These are phyloP conservation scores for Champsocephalus esox DNA, from an alignment of 2,797 vertebrate species.

Conservation along the genomic window DNA sequence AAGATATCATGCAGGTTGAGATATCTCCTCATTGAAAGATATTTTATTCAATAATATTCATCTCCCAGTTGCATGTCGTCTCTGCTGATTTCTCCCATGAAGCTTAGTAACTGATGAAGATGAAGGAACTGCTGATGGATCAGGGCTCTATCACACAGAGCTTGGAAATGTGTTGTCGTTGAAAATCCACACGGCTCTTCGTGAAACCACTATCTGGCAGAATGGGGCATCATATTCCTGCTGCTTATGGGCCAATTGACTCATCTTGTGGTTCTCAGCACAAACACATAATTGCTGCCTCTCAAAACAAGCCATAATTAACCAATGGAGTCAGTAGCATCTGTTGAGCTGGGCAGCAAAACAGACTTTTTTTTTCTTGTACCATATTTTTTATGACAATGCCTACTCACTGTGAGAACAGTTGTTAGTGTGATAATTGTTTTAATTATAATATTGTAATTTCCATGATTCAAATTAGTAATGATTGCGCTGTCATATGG, in stretches of 20 bases:
- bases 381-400: slow-evolving; percentile 43
- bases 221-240: slow-evolving; percentile 62
- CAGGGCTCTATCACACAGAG: slow-evolving; percentile 49
- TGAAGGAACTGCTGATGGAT: slow-evolving; percentile 50
- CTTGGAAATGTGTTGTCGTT: slow-evolving; percentile 65
- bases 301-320: slow-evolving; percentile 81
- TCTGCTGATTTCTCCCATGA: slow-evolving; percentile 23
- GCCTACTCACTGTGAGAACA: slow-evolving; percentile 31
- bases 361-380: slow-evolving; percentile 36
- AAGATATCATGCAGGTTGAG: slow-evolving; percentile 34
- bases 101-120: slow-evolving; percentile 44
- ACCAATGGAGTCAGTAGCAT: slow-evolving; percentile 73
- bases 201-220: slow-evolving; percentile 49
- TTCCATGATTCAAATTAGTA: slow-evolving; percentile 24
- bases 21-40: slow-evolving; percentile 44
- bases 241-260: slow-evolving; percentile 66
- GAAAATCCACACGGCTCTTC: slow-evolving; percentile 59
- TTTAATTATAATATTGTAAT: slow-evolving; percentile 46
- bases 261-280: slow-evolving; percentile 71
- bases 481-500: slow-evolving; percentile 22
- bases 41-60: slow-evolving; percentile 26
- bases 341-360: slow-evolving; percentile 66
- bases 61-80: slow-evolving; percentile 20
- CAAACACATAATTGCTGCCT: slow-evolving; percentile 80
- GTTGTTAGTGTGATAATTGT: slow-evolving; percentile 46